Evolutionary conservation across 2,113 vertebrate species (phyloP), one percentile per base, ranked within the genome.

Genomic region (Dasypus novemcinctus): DNA sequence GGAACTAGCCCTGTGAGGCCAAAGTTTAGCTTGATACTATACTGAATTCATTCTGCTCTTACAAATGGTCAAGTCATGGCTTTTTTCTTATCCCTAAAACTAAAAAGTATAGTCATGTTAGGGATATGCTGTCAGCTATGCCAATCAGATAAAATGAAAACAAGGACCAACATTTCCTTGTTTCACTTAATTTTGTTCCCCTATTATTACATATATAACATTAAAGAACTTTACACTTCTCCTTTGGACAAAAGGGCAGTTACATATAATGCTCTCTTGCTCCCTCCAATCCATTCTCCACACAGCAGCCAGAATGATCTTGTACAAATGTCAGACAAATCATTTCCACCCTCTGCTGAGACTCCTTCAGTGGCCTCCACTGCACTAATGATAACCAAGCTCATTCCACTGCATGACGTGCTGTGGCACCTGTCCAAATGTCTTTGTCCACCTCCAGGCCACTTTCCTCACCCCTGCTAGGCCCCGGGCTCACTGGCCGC

Each of bases 11-110:
- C 54, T 57, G 15, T 9, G 31, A 91, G 25, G 5, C 96, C 21
- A 64, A 38, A 71, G 23, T 10, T 38, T 75, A 90, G 27, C 93
- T 95, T 93, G 83, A 88, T 64, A 96, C 33, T 84, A 84, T 86
- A 96, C 92, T 89, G 25, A 93, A 92, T 92, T 87, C 76, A 66
- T 69, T 52, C 36, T 41, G n/a, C 68, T 96, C 74, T 71, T 82
- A 57, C 9, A 83, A 31, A 66, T 20, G 29, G 64, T 92, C 43
- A 90, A 91, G 14, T 89, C 21, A 31, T 33, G n/a, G 36, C 27
- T 76, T 52, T 72, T 79, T 66, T 85, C 36, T 76, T 29, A 68
- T 31, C 49, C 12, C 25, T 83, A 69, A 87, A 89, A 27, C 83
- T 66, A 7, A 66, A 80, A 66, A 33, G 11, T 18, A 93, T 17